Evolutionary conservation across 2,888 invertebrate genomes (phyloP).

Genomic region (Cylloceria caligata): DNA sequence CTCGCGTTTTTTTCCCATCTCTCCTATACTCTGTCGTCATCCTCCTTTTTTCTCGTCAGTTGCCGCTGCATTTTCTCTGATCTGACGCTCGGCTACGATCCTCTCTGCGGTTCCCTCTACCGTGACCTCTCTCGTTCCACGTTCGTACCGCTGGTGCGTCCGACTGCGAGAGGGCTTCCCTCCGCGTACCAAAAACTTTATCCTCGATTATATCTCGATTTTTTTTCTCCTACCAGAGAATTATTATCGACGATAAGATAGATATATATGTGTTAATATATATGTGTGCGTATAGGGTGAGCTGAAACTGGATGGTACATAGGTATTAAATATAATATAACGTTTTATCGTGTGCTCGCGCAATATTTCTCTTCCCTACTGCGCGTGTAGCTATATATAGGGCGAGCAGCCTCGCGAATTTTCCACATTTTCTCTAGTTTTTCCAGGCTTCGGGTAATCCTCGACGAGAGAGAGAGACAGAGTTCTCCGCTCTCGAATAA

Average conservation of each 20-base stretch:
- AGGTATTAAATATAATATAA: background rate
- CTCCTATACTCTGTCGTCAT: constrained; percentile 23
- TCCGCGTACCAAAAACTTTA: constrained; percentile 41
- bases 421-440: constrained; percentile 74
- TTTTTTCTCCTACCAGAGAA: constrained; percentile 43
- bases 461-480: constrained; percentile 72
- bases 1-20: constrained; percentile 8
- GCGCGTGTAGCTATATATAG: background rate
- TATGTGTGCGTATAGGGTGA: too few relatives aligned
- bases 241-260: constrained; percentile 25
- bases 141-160: background rate
- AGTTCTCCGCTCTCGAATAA: constrained; percentile 73
- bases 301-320: too few relatives aligned
- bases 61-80: constrained; percentile 55
- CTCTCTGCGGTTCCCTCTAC: constrained; percentile 20
- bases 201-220: constrained; percentile 48
- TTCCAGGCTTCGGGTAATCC: constrained; percentile 79
- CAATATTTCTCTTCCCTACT: constrained; percentile 40
- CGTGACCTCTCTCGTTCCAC: constrained; percentile 20
- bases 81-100: constrained; percentile 44
- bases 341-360: background rate
- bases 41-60: constrained; percentile 36
- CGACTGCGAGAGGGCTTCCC: constrained; percentile 37
- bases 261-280: too few relatives aligned
- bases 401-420: constrained; percentile 48